phyloP scores from a whole-genome alignment of 2,113 vertebrate species.

The Cisticola juncidis region DNA sequence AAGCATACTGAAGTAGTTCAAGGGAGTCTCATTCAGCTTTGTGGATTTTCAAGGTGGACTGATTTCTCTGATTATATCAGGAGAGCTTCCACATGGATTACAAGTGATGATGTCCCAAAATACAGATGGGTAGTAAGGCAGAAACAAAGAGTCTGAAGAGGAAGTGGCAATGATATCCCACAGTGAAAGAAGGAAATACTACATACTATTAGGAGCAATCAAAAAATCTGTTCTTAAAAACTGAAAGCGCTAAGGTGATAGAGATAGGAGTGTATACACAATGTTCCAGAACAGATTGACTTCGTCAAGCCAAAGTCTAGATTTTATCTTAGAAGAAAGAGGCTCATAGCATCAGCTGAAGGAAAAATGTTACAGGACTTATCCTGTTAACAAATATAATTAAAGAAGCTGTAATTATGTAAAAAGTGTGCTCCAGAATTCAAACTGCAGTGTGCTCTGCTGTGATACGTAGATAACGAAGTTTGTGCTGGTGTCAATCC shows the following conservation, averaged over 20 bases:
- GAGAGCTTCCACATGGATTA: neutral
- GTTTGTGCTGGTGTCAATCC: neutral
- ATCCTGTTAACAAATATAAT: neutral
- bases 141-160: neutral
- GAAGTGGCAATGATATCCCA: neutral
- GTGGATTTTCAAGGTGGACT: neutral
- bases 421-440: neutral
- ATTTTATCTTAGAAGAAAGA: neutral
- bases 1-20: neutral
- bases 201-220: neutral
- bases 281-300: neutral
- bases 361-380: neutral
- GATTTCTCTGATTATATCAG: neutral
- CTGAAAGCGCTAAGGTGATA: neutral
- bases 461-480: neutral
- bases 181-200: neutral
- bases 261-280: neutral
- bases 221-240: conserved; percentile 1
- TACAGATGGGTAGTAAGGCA: neutral
- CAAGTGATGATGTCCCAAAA: neutral
- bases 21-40: neutral
- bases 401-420: neutral
- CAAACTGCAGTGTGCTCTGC: neutral
- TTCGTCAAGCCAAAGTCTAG: neutral
- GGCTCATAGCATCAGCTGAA: neutral